Evolutionary conservation across 2,113 vertebrate genomes (phyloP).

Genomic region (Pluvialis apricaria): DNA sequence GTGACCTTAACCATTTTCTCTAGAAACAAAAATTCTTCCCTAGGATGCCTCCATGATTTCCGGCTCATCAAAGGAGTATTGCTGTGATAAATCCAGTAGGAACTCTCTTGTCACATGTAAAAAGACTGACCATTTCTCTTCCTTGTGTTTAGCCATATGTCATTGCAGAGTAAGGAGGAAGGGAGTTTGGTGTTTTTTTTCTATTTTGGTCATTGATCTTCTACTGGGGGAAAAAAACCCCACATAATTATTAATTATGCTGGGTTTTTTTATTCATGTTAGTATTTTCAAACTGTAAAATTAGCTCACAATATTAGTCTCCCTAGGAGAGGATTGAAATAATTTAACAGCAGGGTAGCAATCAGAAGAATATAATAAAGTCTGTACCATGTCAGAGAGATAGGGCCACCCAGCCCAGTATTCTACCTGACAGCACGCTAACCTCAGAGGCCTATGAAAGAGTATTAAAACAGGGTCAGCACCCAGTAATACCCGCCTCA

Average conservation of each 20-base stretch:
- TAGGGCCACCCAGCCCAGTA: neutral
- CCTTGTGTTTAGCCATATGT: neutral
- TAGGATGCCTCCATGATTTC: neutral
- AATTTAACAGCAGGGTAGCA: neutral
- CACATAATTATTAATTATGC: neutral
- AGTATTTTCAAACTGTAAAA: neutral
- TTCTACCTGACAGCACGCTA: neutral
- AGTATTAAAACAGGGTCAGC: neutral
- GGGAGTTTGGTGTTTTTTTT: neutral
- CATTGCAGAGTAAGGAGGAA: neutral
- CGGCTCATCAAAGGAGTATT: neutral
- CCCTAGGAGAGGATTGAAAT: neutral
- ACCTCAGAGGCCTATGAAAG: neutral
- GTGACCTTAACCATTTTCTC: conserved; percentile 17
- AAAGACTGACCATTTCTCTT: neutral
- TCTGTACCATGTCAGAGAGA: neutral
- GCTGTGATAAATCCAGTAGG: neutral
- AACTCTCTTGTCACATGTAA: neutral
- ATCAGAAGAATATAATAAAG: neutral
- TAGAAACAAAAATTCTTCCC: neutral
- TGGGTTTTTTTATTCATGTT: neutral
- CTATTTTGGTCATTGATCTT: neutral
- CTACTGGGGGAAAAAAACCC: neutral
- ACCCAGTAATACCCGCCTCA: neutral
- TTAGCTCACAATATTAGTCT: neutral